phyloP scores from a whole-genome alignment of 2,888 invertebrate genomes.

The Ophion obscuratus region DNA sequence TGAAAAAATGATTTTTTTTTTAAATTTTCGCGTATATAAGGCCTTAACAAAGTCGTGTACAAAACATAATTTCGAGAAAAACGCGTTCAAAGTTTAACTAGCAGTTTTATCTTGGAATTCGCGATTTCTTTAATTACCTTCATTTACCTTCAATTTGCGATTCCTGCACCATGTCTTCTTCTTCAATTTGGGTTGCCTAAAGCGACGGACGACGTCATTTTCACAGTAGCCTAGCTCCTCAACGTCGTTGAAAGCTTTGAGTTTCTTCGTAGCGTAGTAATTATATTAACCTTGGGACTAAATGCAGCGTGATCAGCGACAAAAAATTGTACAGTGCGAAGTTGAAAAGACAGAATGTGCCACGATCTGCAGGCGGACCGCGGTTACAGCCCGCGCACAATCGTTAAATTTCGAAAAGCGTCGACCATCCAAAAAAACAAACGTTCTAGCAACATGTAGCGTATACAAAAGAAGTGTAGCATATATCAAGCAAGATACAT shows the following conservation, averaged over 20 bases:
- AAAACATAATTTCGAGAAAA: no score
- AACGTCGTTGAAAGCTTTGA: slow-evolving; percentile 32
- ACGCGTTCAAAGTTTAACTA: no score
- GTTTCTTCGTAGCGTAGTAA: slow-evolving; percentile 31
- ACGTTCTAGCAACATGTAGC: slow-evolving; percentile 45
- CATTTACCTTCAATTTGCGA: not conserved
- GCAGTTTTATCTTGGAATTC: not conserved
- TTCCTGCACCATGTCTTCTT: no score
- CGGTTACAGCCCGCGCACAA: slow-evolving; percentile 65
- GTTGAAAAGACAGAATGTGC: slow-evolving; percentile 36
- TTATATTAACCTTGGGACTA: slow-evolving; percentile 13
- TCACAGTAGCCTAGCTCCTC: no score
- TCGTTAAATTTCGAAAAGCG: slow-evolving; percentile 23
- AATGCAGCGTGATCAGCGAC: slow-evolving; percentile 33
- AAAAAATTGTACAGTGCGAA: slow-evolving; percentile 39
- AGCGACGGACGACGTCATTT: no score
- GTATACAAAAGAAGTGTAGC: slow-evolving; percentile 47
- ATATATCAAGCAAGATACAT: slow-evolving; percentile 44
- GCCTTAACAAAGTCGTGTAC: no score
- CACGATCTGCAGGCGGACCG: slow-evolving; percentile 70
- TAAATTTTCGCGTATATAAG: no score
- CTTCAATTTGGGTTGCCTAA: no score
- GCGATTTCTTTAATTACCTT: no score
- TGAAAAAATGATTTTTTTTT: no score
- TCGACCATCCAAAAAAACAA: slow-evolving; percentile 54